Evolutionary conservation across 2,797 vertebrate genomes (phyloP).

Genomic region (Xenentodon cancila): DNA sequence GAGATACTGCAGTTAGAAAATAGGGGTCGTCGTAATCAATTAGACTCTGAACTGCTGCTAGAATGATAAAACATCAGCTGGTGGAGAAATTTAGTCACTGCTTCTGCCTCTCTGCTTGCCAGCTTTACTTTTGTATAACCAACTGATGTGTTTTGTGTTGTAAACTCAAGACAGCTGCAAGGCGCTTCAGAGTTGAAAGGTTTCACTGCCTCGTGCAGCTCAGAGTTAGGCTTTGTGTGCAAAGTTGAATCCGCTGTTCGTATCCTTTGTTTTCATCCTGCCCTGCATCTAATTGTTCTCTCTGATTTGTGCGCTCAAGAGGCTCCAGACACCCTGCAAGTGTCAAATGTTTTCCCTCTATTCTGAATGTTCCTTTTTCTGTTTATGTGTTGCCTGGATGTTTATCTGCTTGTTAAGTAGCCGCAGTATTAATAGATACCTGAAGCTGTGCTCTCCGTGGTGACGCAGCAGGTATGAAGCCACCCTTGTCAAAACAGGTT

Average conservation of each 20-base stretch:
- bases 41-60: conserved; percentile 49
- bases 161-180: background rate
- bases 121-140: conserved; percentile 5
- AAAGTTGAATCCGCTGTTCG: conserved; percentile 8
- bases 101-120: background rate
- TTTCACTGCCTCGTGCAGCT: background rate
- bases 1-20: conserved; percentile 59
- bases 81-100: conserved; percentile 3
- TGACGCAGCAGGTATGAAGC: conserved; percentile 3
- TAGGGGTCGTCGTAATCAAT: conserved; percentile 60
- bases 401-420: conserved; percentile 9
- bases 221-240: conserved; percentile 2
- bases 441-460: background rate
- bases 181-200: background rate
- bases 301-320: conserved; percentile 7
- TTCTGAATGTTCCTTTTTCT: background rate
- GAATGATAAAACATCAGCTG: conserved; percentile 38
- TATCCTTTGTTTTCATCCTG: conserved; percentile 14
- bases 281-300: conserved; percentile 15
- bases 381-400: background rate
- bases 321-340: conserved; percentile 2
- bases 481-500: background rate
- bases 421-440: background rate
- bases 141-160: background rate
- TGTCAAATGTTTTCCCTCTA: conserved; percentile 8